Evolutionary conservation across 2,888 invertebrate genomes (phyloP).

Genomic region (Anticlea derivata): DNA sequence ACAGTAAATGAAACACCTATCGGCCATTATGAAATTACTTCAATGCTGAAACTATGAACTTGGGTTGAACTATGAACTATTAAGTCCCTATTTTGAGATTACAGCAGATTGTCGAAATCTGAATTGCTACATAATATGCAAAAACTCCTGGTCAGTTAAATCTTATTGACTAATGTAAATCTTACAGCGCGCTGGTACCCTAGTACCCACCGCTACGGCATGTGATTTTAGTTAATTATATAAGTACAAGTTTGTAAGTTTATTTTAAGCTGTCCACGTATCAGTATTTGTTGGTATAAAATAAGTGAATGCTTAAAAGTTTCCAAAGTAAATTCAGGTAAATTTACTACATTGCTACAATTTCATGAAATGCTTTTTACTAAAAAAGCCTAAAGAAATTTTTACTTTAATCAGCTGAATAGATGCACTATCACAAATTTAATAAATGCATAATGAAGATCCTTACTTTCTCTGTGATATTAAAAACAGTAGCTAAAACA

Average conservation of each 20-base stretch:
- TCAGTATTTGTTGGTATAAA: constrained; percentile 15
- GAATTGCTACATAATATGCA: constrained; percentile 18
- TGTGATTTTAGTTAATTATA: constrained; percentile 80
- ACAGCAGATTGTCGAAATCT: neutral
- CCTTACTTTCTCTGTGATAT: constrained; percentile 20
- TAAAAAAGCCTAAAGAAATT: no score
- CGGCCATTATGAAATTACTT: neutral
- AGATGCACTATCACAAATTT: no score
- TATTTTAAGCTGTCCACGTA: constrained; percentile 46
- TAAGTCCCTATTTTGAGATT: neutral
- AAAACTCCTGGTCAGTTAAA: constrained; percentile 7
- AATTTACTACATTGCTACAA: no score
- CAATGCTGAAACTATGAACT: no score
- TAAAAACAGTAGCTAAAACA: constrained; percentile 10
- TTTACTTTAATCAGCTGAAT: no score
- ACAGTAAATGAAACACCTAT: neutral
- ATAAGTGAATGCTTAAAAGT: no score
- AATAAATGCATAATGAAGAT: neutral
- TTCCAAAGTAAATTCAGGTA: no score
- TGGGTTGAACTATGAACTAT: no score
- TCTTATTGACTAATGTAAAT: constrained; percentile 21
- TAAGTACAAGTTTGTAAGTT: constrained; percentile 75
- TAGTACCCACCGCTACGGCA: constrained; percentile 51
- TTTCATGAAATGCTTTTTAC: no score
- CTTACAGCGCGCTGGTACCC: constrained; percentile 21